Evolutionary conservation across 2,113 vertebrate genomes (phyloP).

Genomic region (Antennarius striatus): DNA sequence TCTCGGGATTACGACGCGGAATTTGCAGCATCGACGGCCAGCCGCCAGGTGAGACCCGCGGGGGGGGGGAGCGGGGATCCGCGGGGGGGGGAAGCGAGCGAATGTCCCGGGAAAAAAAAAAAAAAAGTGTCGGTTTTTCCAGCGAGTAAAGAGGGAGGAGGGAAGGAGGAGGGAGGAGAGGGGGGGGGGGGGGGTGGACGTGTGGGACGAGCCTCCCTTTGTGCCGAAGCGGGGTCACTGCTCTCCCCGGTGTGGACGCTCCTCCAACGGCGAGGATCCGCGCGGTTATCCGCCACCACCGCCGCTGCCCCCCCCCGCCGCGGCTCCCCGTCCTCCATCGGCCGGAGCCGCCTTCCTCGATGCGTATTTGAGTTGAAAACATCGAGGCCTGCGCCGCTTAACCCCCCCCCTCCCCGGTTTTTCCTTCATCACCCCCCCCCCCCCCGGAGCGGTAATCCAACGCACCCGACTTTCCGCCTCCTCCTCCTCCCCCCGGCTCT

Average conservation of each 20-base stretch:
- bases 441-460: neutral
- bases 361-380: conserved; percentile 60
- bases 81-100: conserved; percentile 61
- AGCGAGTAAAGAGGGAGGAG: conserved; percentile 13
- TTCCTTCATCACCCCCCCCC: conserved; percentile 24
- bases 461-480: conserved; percentile 39
- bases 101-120: conserved; percentile 64
- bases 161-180: conserved; percentile 4
- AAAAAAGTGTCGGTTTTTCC: conserved; percentile 71
- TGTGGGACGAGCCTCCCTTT: conserved; percentile 79
- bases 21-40: conserved; percentile 73
- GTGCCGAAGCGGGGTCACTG: conserved; percentile 73
- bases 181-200: conserved; percentile 35
- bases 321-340: conserved; percentile 7
- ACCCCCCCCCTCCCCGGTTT: neutral
- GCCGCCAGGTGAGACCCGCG: conserved; percentile 69
- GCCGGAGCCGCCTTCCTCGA: conserved; percentile 46
- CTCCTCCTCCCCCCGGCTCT: conserved; percentile 25
- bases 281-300: conserved; percentile 13
- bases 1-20: conserved; percentile 69
- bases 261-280: conserved; percentile 48
- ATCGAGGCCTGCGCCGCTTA: conserved; percentile 50
- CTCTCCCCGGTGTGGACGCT: conserved; percentile 67
- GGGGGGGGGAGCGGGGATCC: conserved; percentile 9
- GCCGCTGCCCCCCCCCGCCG: neutral